Percentiles rank a stretch among this genome's conserved stretches.
These are phyloP conservation scores for Hirtodrosophila trivittata DNA, from an alignment of 2,888 invertebrate species.

Conservation along the genomic window DNA sequence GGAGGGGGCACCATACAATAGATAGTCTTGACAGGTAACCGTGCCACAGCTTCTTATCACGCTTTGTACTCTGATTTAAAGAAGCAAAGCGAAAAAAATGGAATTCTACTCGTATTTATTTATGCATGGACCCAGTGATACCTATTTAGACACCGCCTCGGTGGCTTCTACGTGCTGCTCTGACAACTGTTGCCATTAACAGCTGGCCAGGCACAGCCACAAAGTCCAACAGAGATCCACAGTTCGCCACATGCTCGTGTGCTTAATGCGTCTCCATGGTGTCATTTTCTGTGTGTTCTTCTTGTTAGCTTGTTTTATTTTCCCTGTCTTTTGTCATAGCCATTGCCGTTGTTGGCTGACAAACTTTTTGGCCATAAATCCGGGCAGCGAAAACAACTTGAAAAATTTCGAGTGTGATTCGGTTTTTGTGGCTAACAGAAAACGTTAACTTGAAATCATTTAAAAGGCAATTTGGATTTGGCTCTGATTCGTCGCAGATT, in stretches of 20 bases:
- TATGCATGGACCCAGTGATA: conserved; percentile 45
- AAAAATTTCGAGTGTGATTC: conserved; percentile 52
- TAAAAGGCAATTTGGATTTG: conserved; percentile 29
- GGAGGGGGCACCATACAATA: neutral
- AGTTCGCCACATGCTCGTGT: conserved; percentile 52
- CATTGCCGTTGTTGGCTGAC: conserved; percentile 36
- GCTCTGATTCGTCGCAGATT: no score
- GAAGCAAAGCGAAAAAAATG: neutral
- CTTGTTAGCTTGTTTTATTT: conserved; percentile 6
- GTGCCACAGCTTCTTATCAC: conserved; percentile 26
- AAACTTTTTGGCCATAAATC: conserved; percentile 68
- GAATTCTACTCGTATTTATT: conserved; percentile 33
- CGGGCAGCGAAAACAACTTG: conserved; percentile 34
- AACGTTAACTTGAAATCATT: conserved; percentile 32
- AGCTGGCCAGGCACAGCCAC: conserved; percentile 47
- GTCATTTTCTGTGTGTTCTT: conserved; percentile 51
- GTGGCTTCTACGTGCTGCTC: conserved; percentile 40
- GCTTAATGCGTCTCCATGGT: conserved; percentile 71
- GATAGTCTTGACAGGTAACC: conserved; percentile 1
- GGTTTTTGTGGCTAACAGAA: conserved; percentile 51
- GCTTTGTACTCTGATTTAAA: conserved; percentile 40
- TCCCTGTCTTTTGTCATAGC: conserved; percentile 22
- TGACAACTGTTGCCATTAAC: conserved; percentile 80
- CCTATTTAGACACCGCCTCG: conserved; percentile 1
- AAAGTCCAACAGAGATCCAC: conserved; percentile 33